phyloP scores from a whole-genome alignment of 1,140 invertebrate genomes.

The Rhysida immarginata region DNA sequence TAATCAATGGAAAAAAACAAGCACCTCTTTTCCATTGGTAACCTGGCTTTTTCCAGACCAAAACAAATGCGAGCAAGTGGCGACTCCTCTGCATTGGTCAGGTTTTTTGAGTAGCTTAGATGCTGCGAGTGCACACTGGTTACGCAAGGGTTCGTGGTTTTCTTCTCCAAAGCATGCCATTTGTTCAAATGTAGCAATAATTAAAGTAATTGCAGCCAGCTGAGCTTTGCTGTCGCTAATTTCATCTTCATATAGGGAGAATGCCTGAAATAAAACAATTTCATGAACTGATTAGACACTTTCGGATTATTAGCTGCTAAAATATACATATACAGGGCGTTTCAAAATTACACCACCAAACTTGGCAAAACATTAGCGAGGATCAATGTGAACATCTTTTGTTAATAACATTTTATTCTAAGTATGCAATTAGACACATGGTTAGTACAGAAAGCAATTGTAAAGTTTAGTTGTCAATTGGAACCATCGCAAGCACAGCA shows the following conservation, averaged over 20 bases:
- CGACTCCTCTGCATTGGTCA: slow-evolving; percentile 86
- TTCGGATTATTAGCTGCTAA: too few relatives aligned
- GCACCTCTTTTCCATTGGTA: slow-evolving; percentile 50
- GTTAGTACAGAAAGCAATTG: too few relatives aligned
- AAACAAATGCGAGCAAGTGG: slow-evolving; percentile 84
- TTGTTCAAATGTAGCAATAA: slow-evolving; percentile 89
- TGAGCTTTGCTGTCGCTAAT: slow-evolving; percentile 96
- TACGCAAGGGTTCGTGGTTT: slow-evolving; percentile 89
- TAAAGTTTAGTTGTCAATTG: too few relatives aligned
- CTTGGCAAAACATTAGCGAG: too few relatives aligned
- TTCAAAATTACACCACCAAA: too few relatives aligned
- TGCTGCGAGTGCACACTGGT: slow-evolving; percentile 83
- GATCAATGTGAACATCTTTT: too few relatives aligned
- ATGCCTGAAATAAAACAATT: slow-evolving; percentile 43
- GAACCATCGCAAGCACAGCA: too few relatives aligned
- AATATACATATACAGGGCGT: too few relatives aligned
- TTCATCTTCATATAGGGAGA: slow-evolving; percentile 96
- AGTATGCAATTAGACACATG: too few relatives aligned
- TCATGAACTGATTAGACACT: neutral
- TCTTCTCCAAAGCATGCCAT: slow-evolving; percentile 88
- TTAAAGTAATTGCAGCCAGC: slow-evolving; percentile 83
- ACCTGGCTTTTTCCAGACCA: slow-evolving; percentile 75
- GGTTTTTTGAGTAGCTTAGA: slow-evolving; percentile 94
- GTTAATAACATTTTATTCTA: too few relatives aligned
- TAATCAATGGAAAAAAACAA: too few relatives aligned